phyloP scores from a whole-genome alignment of 53 echinoderm and acorn worm genomes.

The Holothuria scabra region DNA sequence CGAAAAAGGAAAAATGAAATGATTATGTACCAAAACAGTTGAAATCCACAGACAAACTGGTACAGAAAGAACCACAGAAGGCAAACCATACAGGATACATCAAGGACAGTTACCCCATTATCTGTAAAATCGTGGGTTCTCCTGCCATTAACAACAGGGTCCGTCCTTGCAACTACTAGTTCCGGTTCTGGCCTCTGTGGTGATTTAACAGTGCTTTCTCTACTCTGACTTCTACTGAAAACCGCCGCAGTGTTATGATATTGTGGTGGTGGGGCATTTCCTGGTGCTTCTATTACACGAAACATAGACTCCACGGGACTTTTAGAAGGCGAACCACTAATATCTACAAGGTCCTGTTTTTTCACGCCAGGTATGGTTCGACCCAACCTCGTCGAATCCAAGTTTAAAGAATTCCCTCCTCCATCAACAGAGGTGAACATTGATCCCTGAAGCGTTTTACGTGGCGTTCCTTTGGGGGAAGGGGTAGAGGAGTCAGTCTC shows the following conservation, averaged over 20 bases:
- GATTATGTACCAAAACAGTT: constrained; percentile 29
- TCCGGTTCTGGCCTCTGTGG: constrained; percentile 52
- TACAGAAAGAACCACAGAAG: constrained; percentile 4
- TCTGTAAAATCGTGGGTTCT: constrained; percentile 37
- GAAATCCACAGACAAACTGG: background rate
- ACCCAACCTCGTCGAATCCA: constrained; percentile 63
- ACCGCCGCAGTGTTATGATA: constrained; percentile 3
- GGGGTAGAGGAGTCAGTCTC: constrained; percentile 31
- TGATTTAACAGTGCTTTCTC: background rate
- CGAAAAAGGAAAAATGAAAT: too few relatives aligned
- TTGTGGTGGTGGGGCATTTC: background rate
- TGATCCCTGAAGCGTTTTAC: constrained; percentile 58
- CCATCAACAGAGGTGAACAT: constrained; percentile 85
- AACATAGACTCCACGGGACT: constrained; percentile 65
- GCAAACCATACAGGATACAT: constrained; percentile 13
- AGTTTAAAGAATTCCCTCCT: constrained; percentile 87
- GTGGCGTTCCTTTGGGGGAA: constrained; percentile 24
- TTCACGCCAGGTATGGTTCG: constrained; percentile 54
- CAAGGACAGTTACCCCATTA: constrained; percentile 64
- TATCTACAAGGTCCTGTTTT: constrained; percentile 45
- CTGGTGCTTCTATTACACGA: constrained; percentile 36
- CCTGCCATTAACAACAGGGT: constrained; percentile 20
- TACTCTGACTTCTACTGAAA: constrained; percentile 30
- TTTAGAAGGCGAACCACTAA: constrained; percentile 65
- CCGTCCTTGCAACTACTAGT: constrained; percentile 61